Evolutionary conservation across 2,888 invertebrate genomes (phyloP).

Genomic region (Malthinus seriepunctatus): DNA sequence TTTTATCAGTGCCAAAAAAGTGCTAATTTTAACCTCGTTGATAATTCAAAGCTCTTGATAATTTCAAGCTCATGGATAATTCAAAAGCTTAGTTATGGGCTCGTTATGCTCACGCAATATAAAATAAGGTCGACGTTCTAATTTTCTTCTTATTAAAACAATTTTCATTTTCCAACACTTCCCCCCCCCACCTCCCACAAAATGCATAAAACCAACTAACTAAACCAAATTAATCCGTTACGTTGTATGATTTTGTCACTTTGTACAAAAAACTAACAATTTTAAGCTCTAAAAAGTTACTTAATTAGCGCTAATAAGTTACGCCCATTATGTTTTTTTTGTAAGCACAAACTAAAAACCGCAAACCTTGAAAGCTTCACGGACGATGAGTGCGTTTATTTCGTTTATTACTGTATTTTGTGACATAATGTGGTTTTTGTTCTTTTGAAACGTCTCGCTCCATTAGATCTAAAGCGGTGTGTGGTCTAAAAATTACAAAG

Average conservation of each 20-base stretch:
- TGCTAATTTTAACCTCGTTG: constrained; percentile 3
- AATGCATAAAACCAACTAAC: not conserved
- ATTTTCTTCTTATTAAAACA: constrained; percentile 1
- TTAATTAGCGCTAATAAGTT: too few species aligned
- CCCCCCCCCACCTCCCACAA: not conserved
- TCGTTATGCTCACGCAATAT: not conserved
- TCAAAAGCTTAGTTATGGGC: not conserved
- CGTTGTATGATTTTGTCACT: not conserved
- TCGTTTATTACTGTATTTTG: constrained; percentile 12
- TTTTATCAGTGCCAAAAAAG: constrained; percentile 7
- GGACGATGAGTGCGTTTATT: constrained; percentile 17
- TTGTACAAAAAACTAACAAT: too few species aligned
- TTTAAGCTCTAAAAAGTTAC: too few species aligned
- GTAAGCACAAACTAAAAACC: constrained; percentile 1
- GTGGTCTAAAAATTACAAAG: constrained; percentile 15
- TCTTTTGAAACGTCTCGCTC: constrained; percentile 14
- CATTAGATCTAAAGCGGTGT: constrained; percentile 19
- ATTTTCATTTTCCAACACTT: not conserved
- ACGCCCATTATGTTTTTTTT: too few species aligned
- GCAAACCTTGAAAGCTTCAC: constrained; percentile 16
- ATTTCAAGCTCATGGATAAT: constrained; percentile 7
- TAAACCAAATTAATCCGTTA: not conserved
- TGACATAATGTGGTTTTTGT: constrained; percentile 22
- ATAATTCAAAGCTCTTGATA: constrained; percentile 11
- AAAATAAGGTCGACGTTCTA: constrained; percentile 3